A percentile compares a stretch with the other conserved stretches of the same genome.
Evolutionary conservation across 2,888 invertebrate genomes (phyloP).

Genomic region (Neocrepidodera transversa): DNA sequence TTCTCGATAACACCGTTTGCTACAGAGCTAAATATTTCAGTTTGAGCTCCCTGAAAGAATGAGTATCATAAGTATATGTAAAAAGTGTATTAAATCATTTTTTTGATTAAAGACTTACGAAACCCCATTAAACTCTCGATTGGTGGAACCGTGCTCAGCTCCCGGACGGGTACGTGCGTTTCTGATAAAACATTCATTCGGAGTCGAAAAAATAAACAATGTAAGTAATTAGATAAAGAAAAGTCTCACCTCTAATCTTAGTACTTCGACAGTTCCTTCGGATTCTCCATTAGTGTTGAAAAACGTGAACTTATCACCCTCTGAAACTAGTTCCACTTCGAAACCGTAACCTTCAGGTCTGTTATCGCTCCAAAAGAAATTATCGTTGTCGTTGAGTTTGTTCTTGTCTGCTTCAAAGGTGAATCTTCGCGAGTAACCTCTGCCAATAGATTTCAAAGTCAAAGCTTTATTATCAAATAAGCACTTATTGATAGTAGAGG

Average conservation of each 20-base stretch:
- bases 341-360: constrained; percentile 76
- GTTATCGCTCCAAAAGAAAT: constrained; percentile 83
- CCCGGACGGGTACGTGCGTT: constrained; percentile 29
- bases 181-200: constrained; percentile 42
- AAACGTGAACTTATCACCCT: constrained; percentile 76
- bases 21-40: constrained; percentile 59
- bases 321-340: constrained; percentile 71
- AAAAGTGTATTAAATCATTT: constrained; percentile 34
- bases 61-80: constrained; percentile 53
- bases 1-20: constrained; percentile 64
- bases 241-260: constrained; percentile 68
- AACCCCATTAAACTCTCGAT: constrained; percentile 42
- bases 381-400: constrained; percentile 70
- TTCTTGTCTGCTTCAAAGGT: constrained; percentile 72
- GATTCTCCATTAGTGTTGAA: constrained; percentile 71
- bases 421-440: constrained; percentile 76
- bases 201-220: constrained; percentile 27
- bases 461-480: constrained; percentile 73
- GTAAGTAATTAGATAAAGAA: constrained; percentile 17
- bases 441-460: constrained; percentile 72
- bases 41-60: constrained; percentile 63
- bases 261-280: constrained; percentile 72
- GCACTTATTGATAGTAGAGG: constrained; percentile 55
- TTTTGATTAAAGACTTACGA: constrained; percentile 56
- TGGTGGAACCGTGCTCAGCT: constrained; percentile 34